Evolutionary conservation across 2,113 vertebrate species (phyloP).

Genomic region (Lathamus discolor): DNA sequence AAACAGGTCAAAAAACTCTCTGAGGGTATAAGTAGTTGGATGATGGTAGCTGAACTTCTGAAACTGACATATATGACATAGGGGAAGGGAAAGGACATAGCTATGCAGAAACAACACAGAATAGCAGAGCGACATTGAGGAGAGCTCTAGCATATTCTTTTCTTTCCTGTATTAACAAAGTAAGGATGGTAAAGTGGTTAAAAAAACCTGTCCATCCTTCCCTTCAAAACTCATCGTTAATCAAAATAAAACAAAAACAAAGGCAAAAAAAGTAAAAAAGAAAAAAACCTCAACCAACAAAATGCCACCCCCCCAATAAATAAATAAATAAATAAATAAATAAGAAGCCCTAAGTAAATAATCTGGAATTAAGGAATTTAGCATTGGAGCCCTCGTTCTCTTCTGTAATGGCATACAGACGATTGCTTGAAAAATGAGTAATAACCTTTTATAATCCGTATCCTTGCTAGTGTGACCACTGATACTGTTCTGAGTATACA

Average conservation of each 20-base stretch:
- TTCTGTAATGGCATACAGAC: background rate
- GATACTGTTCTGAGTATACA: background rate
- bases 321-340: background rate
- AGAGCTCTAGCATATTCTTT: background rate
- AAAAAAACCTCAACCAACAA: background rate
- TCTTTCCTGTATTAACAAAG: background rate
- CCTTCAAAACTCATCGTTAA: background rate
- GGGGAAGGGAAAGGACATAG: background rate
- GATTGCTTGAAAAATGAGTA: background rate
- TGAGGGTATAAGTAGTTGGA: background rate
- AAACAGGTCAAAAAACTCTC: background rate
- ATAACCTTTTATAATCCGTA: background rate
- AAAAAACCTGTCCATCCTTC: accelerated
- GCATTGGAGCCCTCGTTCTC: background rate
- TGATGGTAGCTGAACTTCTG: background rate
- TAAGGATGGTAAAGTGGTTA: background rate
- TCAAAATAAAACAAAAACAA: background rate
- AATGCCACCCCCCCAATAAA: background rate
- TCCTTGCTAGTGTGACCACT: background rate
- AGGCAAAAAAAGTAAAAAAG: background rate
- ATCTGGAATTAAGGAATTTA: background rate
- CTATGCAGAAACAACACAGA: background rate
- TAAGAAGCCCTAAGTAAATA: background rate
- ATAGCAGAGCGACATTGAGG: background rate
- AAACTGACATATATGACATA: background rate